Conservation (phyloP, 2,113 vertebrate species). For the Thermophis baileyi region DNA sequence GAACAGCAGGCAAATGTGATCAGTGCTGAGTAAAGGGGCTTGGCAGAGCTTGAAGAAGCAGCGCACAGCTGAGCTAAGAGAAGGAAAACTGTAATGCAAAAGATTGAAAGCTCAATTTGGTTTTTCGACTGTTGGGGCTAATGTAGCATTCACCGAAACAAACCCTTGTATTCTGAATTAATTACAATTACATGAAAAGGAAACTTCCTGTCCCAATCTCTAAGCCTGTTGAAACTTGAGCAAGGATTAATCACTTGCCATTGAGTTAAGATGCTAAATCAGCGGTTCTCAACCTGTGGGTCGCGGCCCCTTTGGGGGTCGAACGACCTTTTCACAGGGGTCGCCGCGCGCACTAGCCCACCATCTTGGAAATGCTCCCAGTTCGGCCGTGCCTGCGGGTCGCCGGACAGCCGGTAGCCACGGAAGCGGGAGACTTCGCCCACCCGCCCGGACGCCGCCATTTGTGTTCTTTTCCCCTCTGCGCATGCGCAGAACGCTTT, state of each 20-base stretch:
- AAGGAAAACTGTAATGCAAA: constrained; percentile 10
- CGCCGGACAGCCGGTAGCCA: no score
- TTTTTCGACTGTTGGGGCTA: neutral
- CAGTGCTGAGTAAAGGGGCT: constrained; percentile 50
- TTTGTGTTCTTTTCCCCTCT: no score
- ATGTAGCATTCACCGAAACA: neutral
- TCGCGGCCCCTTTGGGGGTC: no score
- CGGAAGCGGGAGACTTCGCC: no score
- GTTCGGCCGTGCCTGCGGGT: no score
- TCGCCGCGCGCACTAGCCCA: no score
- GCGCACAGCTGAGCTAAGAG: constrained; percentile 43
- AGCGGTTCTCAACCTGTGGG: no score
- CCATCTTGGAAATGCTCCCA: no score
- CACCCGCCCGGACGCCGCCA: no score
- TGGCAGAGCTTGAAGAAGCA: constrained; percentile 41
- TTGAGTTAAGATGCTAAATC: neutral
- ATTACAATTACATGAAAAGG: neutral
- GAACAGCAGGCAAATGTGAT: constrained; percentile 35
- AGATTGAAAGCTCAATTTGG: neutral
- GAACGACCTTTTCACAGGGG: no score
- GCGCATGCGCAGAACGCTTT: no score
- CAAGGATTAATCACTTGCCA: neutral
- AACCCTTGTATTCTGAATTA: neutral
- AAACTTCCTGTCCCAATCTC: neutral
- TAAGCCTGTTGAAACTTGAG: neutral